Conservation (phyloP, 2,888 invertebrate genomes). For the Strigamia crassipes region DNA sequence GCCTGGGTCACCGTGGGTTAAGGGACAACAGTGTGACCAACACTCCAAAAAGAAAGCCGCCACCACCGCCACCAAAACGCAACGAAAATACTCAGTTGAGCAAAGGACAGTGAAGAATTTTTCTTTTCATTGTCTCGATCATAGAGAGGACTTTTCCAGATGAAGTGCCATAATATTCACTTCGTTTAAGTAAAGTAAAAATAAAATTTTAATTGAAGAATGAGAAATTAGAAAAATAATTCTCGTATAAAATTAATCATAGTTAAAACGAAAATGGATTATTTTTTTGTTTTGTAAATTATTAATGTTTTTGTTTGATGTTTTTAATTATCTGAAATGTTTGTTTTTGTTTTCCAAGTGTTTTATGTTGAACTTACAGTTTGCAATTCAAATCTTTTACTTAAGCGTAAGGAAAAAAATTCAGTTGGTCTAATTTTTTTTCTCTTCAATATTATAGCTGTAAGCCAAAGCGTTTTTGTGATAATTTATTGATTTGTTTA, state of each 20-base stretch:
- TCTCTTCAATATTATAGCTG: slow-evolving; percentile 6
- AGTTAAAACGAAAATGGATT: not conserved
- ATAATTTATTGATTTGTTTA: slow-evolving; percentile 38
- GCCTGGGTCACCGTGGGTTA: slow-evolving; percentile 3
- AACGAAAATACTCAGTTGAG: slow-evolving; percentile 81
- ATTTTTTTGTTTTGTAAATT: slow-evolving; percentile 25
- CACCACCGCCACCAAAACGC: slow-evolving; percentile 87
- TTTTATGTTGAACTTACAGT: slow-evolving; percentile 32
- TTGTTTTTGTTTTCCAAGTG: not conserved
- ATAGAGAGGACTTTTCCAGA: not conserved
- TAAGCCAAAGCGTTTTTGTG: slow-evolving; percentile 42
- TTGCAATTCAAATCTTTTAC: not conserved
- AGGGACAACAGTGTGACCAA: not conserved
- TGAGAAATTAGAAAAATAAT: slow-evolving; percentile 12
- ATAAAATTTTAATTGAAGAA: not conserved
- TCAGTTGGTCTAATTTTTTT: not conserved
- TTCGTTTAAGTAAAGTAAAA: slow-evolving; percentile 27
- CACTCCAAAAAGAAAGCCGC: slow-evolving; percentile 67
- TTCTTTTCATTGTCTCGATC: not conserved
- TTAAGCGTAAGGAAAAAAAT: not conserved
- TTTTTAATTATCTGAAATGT: not conserved
- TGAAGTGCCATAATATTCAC: slow-evolving; percentile 37
- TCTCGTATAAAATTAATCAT: not conserved
- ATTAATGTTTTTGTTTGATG: slow-evolving; percentile 19
- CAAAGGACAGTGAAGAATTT: slow-evolving; percentile 45